phyloP scores from a whole-genome alignment of 1,140 invertebrate species.

The Hetaerina americana region DNA sequence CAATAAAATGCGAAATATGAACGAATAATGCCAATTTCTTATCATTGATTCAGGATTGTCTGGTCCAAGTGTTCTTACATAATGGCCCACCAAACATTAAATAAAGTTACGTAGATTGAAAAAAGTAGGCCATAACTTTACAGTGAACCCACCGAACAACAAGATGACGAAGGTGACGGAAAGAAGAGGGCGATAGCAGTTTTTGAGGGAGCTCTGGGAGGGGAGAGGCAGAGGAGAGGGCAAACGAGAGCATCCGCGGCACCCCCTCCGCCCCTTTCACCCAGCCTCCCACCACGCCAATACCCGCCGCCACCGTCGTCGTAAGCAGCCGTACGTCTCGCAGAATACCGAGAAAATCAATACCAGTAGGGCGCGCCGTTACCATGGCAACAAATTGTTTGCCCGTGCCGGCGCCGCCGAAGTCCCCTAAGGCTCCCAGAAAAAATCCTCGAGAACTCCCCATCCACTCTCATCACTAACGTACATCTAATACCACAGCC shows the following conservation, averaged over 20 bases:
- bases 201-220: background rate
- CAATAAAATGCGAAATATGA: too few species aligned
- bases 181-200: too few species aligned
- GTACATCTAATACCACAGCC: too few species aligned
- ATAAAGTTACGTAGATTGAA: too few species aligned
- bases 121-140: too few species aligned
- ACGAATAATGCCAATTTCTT: too few species aligned
- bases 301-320: background rate
- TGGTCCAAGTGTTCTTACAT: too few species aligned
- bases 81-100: too few species aligned
- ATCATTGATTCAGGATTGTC: too few species aligned
- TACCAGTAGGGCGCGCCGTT: slow-evolving; percentile 6
- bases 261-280: background rate
- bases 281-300: background rate
- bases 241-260: slow-evolving; percentile 1
- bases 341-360: background rate
- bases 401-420: slow-evolving; percentile 3
- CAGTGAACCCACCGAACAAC: too few species aligned
- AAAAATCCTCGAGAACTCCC: background rate
- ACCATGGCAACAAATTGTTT: slow-evolving; percentile 15
- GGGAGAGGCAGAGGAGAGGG: slow-evolving; percentile 1
- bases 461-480: too few species aligned
- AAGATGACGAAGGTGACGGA: too few species aligned
- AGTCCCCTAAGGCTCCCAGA: background rate
- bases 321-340: background rate